Evolutionary conservation across 2,797 vertebrate species (phyloP).

Genomic region (Fundulus diaphanus): DNA sequence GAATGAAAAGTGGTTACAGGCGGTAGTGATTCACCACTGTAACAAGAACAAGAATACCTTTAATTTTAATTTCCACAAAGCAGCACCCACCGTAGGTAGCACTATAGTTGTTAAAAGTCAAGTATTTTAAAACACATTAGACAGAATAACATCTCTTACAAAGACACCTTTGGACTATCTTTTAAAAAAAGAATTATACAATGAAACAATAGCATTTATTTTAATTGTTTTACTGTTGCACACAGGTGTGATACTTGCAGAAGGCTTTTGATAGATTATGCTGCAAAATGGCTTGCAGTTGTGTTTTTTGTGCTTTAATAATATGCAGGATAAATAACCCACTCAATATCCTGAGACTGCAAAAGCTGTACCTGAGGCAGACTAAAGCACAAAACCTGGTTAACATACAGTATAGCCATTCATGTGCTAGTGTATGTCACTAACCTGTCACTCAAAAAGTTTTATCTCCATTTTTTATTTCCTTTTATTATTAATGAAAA

Average conservation of each 20-base stretch:
- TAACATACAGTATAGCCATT: too few relatives aligned
- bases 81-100: not conserved
- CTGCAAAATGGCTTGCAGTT: constrained; percentile 20
- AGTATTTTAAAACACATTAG: not conserved
- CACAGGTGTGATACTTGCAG: not conserved
- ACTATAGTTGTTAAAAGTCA: not conserved
- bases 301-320: constrained; percentile 3
- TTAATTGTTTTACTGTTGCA: not conserved
- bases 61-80: not conserved
- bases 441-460: not conserved
- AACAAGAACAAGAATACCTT: constrained; percentile 2
- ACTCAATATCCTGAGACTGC: constrained; percentile 11
- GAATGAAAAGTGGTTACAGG: not conserved
- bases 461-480: not conserved
- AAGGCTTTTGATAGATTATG: constrained; percentile 1
- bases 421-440: not conserved
- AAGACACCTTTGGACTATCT: not conserved
- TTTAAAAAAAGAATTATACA: not conserved
- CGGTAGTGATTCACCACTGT: constrained; percentile 3
- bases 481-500: not conserved
- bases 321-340: constrained; percentile 17
- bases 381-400: constrained; percentile 11
- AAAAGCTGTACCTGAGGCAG: constrained; percentile 15
- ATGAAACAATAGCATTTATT: not conserved
- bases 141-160: not conserved